Evolutionary conservation across 2,888 invertebrate species (phyloP), one percentile per base, ranked within the genome.

Genomic region (Lepas anatifera): DNA sequence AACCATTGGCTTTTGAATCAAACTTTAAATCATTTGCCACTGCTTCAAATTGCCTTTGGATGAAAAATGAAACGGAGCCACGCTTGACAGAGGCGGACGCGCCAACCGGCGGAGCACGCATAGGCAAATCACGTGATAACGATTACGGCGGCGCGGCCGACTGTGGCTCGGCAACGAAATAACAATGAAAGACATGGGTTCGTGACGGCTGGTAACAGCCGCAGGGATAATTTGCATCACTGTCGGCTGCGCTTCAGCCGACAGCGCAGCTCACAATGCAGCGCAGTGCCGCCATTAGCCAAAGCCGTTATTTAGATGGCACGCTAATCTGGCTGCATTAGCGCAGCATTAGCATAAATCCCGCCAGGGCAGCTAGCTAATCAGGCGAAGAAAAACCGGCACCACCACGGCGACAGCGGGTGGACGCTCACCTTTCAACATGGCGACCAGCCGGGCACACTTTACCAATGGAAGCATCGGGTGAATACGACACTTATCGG

Each of bases 331-430:
- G 22, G 22, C 58, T 58, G 58, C 58, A 58, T 58, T 58, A 58
- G 58, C 58, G 22, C 58, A 35, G 58, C 58, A 58, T 58, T 58
- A 58, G 58, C 58, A 58, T 58, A 58, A 35, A 58, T 58, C 35
- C 35, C 32, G 35, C 10, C 35, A 18, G 22, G 18, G 58, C 22
- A n/a, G n/a, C n/a, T 1, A 3, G 58, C 58, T 58, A 58, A 58
- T 58, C 32, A 58, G 58, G 8, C 58, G 58, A 58, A 58, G 35
- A 58, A 58, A 32, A 35, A 35, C 58, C 22, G 58, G 58, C 58
- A 32, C 35, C 58, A 58, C 58, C 58, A 58, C 35, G 58, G 58
- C 58, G 58, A 35, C 32, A 35, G 58, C 58, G 58, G 35, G 52
- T n/a, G 52, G 52, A 7, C 29, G 52, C 6, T 25, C n/a, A 13